A percentile compares a stretch with the other conserved stretches of the same genome.
Conservation (phyloP, 2,888 invertebrate genomes). For the Dryomyza anilis region DNA sequence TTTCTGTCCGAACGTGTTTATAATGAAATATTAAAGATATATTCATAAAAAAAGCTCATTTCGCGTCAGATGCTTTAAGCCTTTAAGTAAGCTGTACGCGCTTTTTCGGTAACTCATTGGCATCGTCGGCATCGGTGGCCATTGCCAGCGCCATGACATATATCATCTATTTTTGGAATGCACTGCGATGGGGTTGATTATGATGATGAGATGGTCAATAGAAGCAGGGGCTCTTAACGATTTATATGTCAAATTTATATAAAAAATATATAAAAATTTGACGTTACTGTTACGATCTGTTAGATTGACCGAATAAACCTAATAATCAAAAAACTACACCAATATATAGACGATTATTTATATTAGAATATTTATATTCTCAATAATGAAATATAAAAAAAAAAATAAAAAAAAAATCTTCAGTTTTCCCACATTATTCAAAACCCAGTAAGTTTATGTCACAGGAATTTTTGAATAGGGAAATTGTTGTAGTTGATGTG, state of each 20-base stretch:
- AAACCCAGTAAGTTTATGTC: too few species aligned
- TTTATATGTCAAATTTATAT: background rate
- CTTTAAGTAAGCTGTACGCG: background rate
- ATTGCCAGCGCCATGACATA: constrained; percentile 42
- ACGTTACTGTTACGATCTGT: too few species aligned
- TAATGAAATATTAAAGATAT: constrained; percentile 1
- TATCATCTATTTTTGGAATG: constrained; percentile 35
- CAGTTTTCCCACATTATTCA: too few species aligned
- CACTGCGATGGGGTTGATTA: constrained; percentile 13
- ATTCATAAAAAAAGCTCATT: background rate
- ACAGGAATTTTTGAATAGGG: too few species aligned
- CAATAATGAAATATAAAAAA: too few species aligned
- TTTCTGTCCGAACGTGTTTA: background rate
- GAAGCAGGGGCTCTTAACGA: constrained; percentile 15
- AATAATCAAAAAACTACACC: too few species aligned
- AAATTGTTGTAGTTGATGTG: too few species aligned
- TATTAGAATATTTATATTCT: too few species aligned
- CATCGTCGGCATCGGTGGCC: constrained; percentile 30
- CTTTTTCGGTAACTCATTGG: background rate
- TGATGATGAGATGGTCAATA: constrained; percentile 5
- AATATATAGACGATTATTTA: too few species aligned
- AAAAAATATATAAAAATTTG: too few species aligned
- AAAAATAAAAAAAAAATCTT: too few species aligned
- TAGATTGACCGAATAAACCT: too few species aligned
- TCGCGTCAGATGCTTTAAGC: background rate